Base-by-base conservation (phyloP, 1,140 invertebrate genomes). In the Orchestia grillus region DNA sequence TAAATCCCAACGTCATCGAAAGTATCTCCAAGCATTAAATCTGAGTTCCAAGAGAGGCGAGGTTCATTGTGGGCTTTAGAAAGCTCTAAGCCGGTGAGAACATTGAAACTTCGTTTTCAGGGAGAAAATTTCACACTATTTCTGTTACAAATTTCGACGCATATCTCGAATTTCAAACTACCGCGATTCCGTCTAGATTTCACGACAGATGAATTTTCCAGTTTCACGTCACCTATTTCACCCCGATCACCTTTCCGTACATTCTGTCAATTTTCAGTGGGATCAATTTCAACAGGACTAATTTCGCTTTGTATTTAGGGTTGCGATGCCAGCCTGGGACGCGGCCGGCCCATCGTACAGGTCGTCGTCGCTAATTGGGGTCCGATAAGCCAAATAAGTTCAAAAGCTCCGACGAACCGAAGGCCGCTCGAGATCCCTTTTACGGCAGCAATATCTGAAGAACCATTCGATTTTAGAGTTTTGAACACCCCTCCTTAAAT, bases 311-410 rank as follows among this genome's bases (percentile, higher is more conserved):
- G 43, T 45, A 47, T 94, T 94, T 45, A 94, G 44, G 36, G 47
- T 94, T 45, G 4, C 44, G 44, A 45, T 94, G 44, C 40, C 44
- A 47, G 11, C 28, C 62, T 19, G 41, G 44, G 44, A 47, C 44
- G 11, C 44, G 28, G 40, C 47, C 92, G 92, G 36, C 40, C 6
- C 44, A 36, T 1, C 4, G 3, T 94, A 23, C 92, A 45, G 92
- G 47, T 44, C 92, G 43, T 45, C 92, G 6, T 94, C 92, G 23
- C 92, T 94, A 94, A 94, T 94, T 94, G 92, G 92, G 8, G 90
- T 0, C 43, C 92, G 92, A 94, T 94, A 94, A 94, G 92, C 92
- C 92, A 94, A 94, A 94, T 94, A 94, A 94, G 92, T 94, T 94
- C 92, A 94, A 94, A 94, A 94, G 92, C 92, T 45, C 43, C 15